Percentiles rank a stretch among this genome's conserved stretches.
Conservation (phyloP, 2,888 invertebrate genomes). For the Synanthedon myopaeformis region DNA sequence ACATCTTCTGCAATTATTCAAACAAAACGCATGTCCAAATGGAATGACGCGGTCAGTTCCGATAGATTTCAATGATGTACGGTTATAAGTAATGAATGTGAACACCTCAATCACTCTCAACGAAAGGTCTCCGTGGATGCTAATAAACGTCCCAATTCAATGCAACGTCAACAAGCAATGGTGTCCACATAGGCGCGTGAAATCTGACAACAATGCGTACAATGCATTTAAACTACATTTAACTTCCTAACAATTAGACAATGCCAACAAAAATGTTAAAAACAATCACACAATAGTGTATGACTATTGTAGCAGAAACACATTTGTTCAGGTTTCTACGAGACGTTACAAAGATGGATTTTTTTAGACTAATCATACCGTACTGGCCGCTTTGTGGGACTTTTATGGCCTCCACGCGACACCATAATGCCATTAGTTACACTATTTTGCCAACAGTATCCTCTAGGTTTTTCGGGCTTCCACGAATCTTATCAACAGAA, state of each 20-base stretch:
- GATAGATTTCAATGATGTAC: conserved; percentile 10
- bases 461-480: conserved; percentile 33
- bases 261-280: conserved; percentile 44
- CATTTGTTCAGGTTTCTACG: conserved; percentile 42
- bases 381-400: conserved; percentile 55
- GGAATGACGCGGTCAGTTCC: not conserved
- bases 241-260: conserved; percentile 65
- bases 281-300: conserved; percentile 46
- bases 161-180: conserved; percentile 37
- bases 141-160: conserved; percentile 61
- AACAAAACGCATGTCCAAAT: too few relatives aligned
- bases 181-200: conserved; percentile 42
- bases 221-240: conserved; percentile 59
- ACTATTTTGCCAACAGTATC: conserved; percentile 60
- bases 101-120: conserved; percentile 41
- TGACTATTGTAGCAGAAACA: conserved; percentile 28
- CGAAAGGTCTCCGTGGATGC: conserved; percentile 50
- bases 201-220: conserved; percentile 45
- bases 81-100: conserved; percentile 35
- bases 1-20: too few relatives aligned
- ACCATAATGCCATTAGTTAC: conserved; percentile 63
- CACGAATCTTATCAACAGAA: conserved; percentile 42
- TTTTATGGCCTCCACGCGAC: conserved; percentile 68
- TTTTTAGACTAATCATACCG: conserved; percentile 48
- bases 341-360: conserved; percentile 36